Base-by-base conservation (phyloP, 2,888 invertebrate genomes). In the Cancer borealis region DNA sequence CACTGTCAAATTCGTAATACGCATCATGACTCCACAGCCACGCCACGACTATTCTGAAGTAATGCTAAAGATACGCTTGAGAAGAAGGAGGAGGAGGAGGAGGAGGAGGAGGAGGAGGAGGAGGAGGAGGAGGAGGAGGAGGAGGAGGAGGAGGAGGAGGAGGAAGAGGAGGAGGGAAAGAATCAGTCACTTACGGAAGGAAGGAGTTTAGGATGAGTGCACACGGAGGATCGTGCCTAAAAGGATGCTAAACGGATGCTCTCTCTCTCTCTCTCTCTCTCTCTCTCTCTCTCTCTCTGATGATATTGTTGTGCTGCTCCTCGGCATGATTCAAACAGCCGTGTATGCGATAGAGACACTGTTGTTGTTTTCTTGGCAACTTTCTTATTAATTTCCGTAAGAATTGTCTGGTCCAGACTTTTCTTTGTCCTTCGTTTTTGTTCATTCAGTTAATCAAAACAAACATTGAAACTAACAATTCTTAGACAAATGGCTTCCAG, bases 91-190 rank as follows among this genome's bases (percentile, higher is more conserved):
- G 87, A 87, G 87, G 87, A 17, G 46, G 49, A 17, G 79, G 30
- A 45, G 17, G 92, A 92, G 49, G 46, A 90, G 49, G 46, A 17
- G 46, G 49, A 17, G 79, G 30, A 45, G 17, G 39, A 54, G 39
- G 30, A 46, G 30, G 90, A 54, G 60, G 12, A 47, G 60, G 87
- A 87, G 87, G 87, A 17, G 46, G 49, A 17, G 79, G 30, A 45
- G 17, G 92, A 92, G 14, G 39, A 54, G 39, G 30, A 46, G 30
- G 90, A 54, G 60, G 12, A 47, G 60, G 87, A 87, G 87, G 87
- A 17, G 46, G 49, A 17, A 46, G 30, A 45, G 17, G 92, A 92
- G 49, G 46, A 90, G 49, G 46, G 60, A 60, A 26, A 8, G 66
- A 91, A 26, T 66, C 66, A 17, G 54, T 47, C 26, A 30, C 49